A percentile compares a stretch with the other conserved stretches of the same genome.
Conservation (phyloP, 2,797 vertebrate species). For the Acanthis flammea region DNA sequence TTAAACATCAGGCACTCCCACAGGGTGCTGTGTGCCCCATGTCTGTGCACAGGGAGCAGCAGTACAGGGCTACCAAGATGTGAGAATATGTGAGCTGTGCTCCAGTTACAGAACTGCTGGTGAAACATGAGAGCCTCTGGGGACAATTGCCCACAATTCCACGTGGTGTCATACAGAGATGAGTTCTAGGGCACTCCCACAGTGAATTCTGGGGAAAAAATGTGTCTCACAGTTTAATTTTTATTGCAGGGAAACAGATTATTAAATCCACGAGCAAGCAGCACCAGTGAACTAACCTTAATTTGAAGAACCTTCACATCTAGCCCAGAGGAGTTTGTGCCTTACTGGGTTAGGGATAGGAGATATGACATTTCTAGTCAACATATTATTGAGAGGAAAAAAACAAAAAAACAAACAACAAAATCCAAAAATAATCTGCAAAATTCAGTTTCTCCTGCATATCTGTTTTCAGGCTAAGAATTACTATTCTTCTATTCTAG, state of each 20-base stretch:
- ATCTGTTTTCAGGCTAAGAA: background rate
- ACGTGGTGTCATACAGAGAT: rapidly evolving
- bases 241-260: background rate
- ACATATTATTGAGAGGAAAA: background rate
- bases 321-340: background rate
- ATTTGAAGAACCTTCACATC: background rate
- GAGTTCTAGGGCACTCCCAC: constrained; percentile 31
- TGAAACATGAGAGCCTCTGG: rapidly evolving
- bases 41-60: background rate
- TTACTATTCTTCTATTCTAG: background rate
- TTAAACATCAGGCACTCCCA: background rate
- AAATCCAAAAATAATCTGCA: background rate
- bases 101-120: background rate
- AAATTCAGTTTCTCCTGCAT: background rate
- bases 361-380: background rate
- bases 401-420: background rate
- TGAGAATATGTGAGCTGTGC: rapidly evolving
- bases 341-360: background rate
- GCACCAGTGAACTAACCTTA: constrained; percentile 9
- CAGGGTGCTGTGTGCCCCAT: rapidly evolving
- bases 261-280: background rate
- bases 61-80: background rate
- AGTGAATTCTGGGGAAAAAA: background rate
- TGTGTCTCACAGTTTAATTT: constrained; percentile 5
- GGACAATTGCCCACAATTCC: background rate